Conservation (phyloP, 2,888 invertebrate species). For the Ethmia dodecea region DNA sequence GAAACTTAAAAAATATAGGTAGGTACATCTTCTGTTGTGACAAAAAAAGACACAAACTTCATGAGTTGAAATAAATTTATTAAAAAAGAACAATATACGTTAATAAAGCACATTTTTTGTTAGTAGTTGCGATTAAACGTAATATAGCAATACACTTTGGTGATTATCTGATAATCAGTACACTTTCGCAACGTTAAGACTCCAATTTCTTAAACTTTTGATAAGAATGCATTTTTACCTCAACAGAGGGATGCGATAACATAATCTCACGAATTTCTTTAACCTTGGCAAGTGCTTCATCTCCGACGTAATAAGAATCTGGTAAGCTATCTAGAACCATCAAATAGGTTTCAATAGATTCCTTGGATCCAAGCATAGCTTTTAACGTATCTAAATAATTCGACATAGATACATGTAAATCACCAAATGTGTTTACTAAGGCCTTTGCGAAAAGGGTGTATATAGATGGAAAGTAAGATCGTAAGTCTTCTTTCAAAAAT, state of each 20-base stretch:
- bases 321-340: neutral
- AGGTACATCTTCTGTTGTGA: no score
- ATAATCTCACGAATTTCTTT: neutral
- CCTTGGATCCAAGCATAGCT: neutral
- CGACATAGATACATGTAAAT: neutral
- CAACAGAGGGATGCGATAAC: neutral
- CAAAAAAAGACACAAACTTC: no score
- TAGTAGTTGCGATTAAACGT: no score
- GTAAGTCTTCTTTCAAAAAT: constrained; percentile 3
- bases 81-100: no score
- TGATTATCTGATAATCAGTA: no score
- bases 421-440: neutral
- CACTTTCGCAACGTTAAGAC: no score
- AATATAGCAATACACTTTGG: no score
- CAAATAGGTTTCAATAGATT: constrained; percentile 1
- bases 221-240: constrained; percentile 1
- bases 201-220: no score
- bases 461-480: constrained; percentile 1
- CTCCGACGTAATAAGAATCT: neutral
- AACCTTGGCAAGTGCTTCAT: neutral
- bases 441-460: neutral
- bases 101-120: no score
- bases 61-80: no score
- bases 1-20: no score
- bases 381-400: neutral